Base-by-base conservation (phyloP, 2,797 vertebrate genomes). In the Pelodytes ibericus region DNA sequence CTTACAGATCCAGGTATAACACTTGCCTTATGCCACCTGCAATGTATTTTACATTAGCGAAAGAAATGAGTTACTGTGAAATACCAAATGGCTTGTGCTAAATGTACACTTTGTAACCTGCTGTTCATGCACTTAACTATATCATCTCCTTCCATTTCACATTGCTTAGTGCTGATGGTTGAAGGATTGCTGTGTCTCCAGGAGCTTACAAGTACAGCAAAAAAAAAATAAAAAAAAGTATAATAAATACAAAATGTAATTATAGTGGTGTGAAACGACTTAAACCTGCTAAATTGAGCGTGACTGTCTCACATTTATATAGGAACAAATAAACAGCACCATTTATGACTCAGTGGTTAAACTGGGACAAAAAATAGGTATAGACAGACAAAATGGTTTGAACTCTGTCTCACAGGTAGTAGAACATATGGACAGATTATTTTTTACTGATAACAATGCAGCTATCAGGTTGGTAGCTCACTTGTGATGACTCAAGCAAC, bases 31-130 rank as follows among this genome's bases (percentile, higher is more conserved):
- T 47, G 60, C 68, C 68, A 65, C 60, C 60, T 77, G 68, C 68
- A 71, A 64, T 71, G 74, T 63, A 73, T 70, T 69, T 75, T 56
- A 62, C 41, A 69, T 75, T 75, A 62, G 25, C 15, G 33, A 75
- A 41, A 49, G n/a, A 44, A 71, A 71, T 64, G 18, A 71, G 63
- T 77, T 30, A 57, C 60, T 33, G 20, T 57, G 47, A 71, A 77
- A 77, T 59, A 71, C 6, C 25, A 66, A 47, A 27, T 53, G 8
- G 68, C 36, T 71, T 47, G 41, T 77, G 41, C 27, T 63, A 58
- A 71, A 71, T 65, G 49, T 57, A 58, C 24, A 36, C 56, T 58
- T 58, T 64, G 49, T 63, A 29, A 33, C 41, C 3, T 63, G 65
- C 30, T 70, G 60, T 39, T 57, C 33, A 64, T 10, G 3, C 25